phyloP scores from a whole-genome alignment of 2,888 invertebrate genomes.

The Ischnura elegans region DNA sequence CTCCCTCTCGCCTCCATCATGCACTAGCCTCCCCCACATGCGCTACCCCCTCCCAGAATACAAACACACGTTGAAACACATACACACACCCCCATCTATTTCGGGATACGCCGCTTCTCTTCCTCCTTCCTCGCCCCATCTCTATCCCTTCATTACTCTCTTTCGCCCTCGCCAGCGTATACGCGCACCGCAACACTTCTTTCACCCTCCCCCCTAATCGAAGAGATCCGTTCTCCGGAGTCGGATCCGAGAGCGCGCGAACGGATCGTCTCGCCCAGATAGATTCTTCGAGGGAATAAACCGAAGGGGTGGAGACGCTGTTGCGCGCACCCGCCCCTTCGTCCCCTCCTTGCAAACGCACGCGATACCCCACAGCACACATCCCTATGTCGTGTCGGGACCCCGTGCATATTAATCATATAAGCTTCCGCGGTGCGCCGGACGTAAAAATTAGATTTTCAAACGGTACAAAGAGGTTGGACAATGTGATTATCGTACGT shows the following conservation, averaged over 20 bases:
- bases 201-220: background rate
- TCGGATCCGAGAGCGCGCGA: background rate
- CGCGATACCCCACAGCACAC: background rate
- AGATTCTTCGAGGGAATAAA: background rate
- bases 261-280: background rate
- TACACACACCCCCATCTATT: conserved; percentile 18
- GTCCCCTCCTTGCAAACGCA: background rate
- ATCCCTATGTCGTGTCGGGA: background rate
- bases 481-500: background rate
- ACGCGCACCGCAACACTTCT: background rate
- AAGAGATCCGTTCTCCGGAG: background rate
- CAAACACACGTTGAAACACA: no score
- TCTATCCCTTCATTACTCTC: background rate
- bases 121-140: conserved; percentile 4
- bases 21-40: background rate
- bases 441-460: conserved; percentile 1
- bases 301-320: background rate
- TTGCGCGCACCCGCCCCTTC: background rate
- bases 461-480: background rate
- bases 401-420: background rate
- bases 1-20: background rate
- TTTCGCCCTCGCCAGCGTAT: background rate
- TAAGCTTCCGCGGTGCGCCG: background rate
- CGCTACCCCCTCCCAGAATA: background rate
- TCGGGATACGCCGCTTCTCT: background rate